phyloP scores from a whole-genome alignment of 1,140 invertebrate genomes.

The Rhizoglyphus robini region DNA sequence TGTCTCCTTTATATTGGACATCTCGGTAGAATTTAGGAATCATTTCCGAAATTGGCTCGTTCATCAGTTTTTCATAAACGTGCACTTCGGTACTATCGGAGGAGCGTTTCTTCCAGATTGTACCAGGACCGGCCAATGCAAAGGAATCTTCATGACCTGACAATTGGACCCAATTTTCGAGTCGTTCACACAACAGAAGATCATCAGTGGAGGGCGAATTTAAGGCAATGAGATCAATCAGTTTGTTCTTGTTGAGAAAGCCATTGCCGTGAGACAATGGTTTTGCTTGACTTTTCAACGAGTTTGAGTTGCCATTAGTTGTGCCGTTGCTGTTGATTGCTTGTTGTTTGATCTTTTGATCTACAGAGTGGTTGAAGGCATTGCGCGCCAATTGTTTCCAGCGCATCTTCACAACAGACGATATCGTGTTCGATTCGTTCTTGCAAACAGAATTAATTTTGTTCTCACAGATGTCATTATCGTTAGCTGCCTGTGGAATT shows the following conservation, averaged over 20 bases:
- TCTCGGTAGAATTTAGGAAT: conserved; percentile 84
- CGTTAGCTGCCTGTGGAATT: neutral
- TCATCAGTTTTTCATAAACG: conserved; percentile 64
- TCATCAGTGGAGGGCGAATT: neutral
- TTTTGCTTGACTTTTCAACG: neutral
- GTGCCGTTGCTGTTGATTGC: neutral
- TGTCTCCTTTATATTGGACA: conserved; percentile 57
- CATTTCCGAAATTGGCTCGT: conserved; percentile 52
- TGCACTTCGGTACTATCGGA: conserved; percentile 41
- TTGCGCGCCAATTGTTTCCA: conserved; percentile 13
- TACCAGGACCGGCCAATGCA: conserved; percentile 79
- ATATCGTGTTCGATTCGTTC: neutral
- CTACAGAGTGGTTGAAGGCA: conserved; percentile 10
- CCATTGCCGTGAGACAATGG: neutral
- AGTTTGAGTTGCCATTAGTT: neutral
- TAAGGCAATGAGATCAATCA: neutral
- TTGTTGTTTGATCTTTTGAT: conserved; percentile 4
- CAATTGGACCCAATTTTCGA: conserved; percentile 70
- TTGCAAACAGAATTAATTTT: neutral
- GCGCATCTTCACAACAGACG: conserved; percentile 10
- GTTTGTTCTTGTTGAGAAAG: neutral
- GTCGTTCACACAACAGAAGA: too few species aligned
- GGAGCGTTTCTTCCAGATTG: conserved; percentile 72
- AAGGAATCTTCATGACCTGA: conserved; percentile 75
- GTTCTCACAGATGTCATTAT: conserved; percentile 3